Conservation (phyloP, 2,113 vertebrate genomes). For the Oophaga pumilio region DNA sequence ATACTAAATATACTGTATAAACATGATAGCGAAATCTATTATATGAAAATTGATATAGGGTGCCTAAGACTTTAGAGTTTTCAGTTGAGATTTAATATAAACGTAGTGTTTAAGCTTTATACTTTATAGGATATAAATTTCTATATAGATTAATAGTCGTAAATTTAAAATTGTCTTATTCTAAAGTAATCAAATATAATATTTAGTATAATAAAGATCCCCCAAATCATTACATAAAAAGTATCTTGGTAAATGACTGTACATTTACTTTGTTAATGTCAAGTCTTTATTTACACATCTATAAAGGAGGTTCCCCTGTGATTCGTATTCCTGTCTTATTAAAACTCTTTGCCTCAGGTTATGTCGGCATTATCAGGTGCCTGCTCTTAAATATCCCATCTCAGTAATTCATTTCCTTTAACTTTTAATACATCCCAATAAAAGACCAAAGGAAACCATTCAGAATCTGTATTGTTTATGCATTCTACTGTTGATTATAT, state of each 20-base stretch:
- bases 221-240: slow-evolving; percentile 20
- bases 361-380: slow-evolving; percentile 70
- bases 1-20: too few species aligned
- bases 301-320: slow-evolving; percentile 72
- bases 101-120: not conserved
- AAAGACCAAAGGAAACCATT: slow-evolving; percentile 66
- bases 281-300: slow-evolving; percentile 61
- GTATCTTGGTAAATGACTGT: slow-evolving; percentile 14
- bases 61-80: not conserved
- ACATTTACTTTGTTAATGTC: not conserved
- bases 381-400: slow-evolving; percentile 69
- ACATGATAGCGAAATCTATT: too few species aligned
- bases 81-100: not conserved
- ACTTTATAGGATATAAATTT: not conserved
- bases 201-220: not conserved
- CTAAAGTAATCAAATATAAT: not conserved
- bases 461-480: slow-evolving; percentile 12
- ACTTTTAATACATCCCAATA: slow-evolving; percentile 69
- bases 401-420: slow-evolving; percentile 73
- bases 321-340: slow-evolving; percentile 74
- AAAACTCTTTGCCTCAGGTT: slow-evolving; percentile 69
- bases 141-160: not conserved
- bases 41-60: too few species aligned
- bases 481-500: not conserved
- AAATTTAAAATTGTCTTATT: not conserved